Percentiles rank a stretch among this genome's conserved stretches.
Conservation (phyloP, 1,140 invertebrate genomes). For the Formica selysi region DNA sequence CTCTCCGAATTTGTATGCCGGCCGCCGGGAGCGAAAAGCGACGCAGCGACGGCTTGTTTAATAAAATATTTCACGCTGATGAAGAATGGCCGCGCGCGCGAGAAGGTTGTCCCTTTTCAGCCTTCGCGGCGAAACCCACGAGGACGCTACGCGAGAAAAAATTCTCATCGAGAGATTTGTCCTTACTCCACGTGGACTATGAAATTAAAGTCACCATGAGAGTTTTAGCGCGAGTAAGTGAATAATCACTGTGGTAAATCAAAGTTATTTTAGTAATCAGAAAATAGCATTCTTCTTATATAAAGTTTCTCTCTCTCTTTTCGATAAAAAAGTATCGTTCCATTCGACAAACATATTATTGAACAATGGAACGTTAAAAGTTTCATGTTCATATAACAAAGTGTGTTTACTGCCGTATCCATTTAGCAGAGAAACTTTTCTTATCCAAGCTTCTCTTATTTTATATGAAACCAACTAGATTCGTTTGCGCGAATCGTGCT, state of each 20-base stretch:
- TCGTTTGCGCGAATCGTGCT: background rate
- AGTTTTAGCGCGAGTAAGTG: conserved; percentile 23
- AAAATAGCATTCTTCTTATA: background rate
- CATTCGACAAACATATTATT: background rate
- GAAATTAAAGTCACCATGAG: conserved; percentile 44
- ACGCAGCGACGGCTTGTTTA: conserved; percentile 64
- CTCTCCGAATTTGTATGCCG: conserved; percentile 68
- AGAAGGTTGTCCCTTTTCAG: conserved; percentile 5
- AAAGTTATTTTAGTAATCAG: background rate
- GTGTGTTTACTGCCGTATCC: background rate
- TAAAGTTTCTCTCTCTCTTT: background rate
- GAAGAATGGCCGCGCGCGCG: conserved; percentile 55
- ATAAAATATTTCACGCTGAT: conserved; percentile 70
- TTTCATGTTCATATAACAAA: background rate
- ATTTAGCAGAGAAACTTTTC: background rate
- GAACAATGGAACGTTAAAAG: conserved; percentile 4
- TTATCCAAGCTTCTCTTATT: background rate
- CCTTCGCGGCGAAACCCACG: conserved; percentile 8
- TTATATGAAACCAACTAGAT: background rate
- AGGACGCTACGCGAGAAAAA: background rate
- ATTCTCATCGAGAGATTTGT: conserved; percentile 17
- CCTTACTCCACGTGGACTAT: background rate
- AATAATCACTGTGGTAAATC: conserved; percentile 19
- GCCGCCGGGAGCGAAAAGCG: conserved; percentile 44
- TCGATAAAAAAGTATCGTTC: background rate